Evolutionary conservation across 2,113 vertebrate species (phyloP).

Genomic region (Ptychochromis oligacanthus): DNA sequence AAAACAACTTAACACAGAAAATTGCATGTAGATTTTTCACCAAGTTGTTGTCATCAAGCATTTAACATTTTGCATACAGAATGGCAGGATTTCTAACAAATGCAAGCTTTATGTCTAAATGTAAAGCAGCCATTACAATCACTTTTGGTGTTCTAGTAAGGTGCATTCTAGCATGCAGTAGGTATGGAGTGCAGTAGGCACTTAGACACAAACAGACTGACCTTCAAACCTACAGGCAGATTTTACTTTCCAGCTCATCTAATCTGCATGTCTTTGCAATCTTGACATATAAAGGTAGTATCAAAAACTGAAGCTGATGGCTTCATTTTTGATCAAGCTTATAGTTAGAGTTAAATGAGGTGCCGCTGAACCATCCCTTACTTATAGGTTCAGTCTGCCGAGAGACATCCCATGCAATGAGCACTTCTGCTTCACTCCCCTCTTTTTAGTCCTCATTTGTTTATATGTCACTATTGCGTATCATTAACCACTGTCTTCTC

Average conservation of each 20-base stretch:
- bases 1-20: not conserved
- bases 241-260: not conserved
- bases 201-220: not conserved
- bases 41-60: not conserved
- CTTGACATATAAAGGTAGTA: not conserved
- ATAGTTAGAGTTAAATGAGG: not conserved
- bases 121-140: not conserved
- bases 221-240: not conserved
- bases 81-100: not conserved
- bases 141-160: not conserved
- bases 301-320: not conserved
- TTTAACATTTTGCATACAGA: not conserved
- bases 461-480: too few species aligned
- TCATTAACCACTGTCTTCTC: not conserved
- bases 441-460: too few species aligned
- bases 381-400: not conserved
- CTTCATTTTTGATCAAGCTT: slow-evolving; percentile 1
- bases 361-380: not conserved
- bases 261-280: slow-evolving; percentile 1
- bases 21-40: not conserved
- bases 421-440: too few species aligned
- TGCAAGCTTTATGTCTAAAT: not conserved
- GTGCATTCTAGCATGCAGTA: not conserved
- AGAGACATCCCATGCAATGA: too few species aligned
- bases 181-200: not conserved